phyloP scores from a whole-genome alignment of 2,888 invertebrate species.

The Tolmerus cingulatus region DNA sequence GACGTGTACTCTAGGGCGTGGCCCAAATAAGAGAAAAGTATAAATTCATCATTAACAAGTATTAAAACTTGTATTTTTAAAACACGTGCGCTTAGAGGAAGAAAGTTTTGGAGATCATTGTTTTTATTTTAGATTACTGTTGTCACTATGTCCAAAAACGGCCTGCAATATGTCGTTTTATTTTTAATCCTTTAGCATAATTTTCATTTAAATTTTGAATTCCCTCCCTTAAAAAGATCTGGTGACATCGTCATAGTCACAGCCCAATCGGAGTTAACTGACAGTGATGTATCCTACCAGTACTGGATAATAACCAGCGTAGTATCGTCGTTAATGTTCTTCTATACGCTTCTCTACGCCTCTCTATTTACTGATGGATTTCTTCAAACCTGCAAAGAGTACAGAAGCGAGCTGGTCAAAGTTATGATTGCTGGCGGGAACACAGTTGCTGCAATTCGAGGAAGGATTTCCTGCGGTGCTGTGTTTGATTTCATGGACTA shows the following conservation, averaged over 20 bases:
- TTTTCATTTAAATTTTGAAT: neutral
- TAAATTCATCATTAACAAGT: too few species aligned
- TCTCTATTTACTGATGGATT: slow-evolving; percentile 77
- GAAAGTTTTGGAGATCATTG: too few species aligned
- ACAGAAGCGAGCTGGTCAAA: slow-evolving; percentile 72
- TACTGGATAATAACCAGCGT: slow-evolving; percentile 76
- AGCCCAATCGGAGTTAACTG: slow-evolving; percentile 68
- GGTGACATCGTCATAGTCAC: slow-evolving; percentile 74
- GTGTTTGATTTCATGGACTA: slow-evolving; percentile 87
- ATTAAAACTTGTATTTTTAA: too few species aligned
- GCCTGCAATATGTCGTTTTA: neutral
- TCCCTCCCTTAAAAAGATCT: slow-evolving; percentile 64
- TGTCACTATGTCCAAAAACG: neutral
- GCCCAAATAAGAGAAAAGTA: too few species aligned
- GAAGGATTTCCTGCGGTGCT: slow-evolving; percentile 74
- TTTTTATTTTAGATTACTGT: neutral
- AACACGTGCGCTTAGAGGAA: too few species aligned
- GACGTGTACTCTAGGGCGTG: too few species aligned
- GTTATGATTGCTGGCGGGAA: slow-evolving; percentile 62
- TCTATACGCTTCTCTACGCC: slow-evolving; percentile 75
- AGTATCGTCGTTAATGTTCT: slow-evolving; percentile 69
- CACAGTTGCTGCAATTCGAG: slow-evolving; percentile 61
- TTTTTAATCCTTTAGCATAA: neutral
- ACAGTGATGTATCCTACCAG: slow-evolving; percentile 69
- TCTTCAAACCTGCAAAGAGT: slow-evolving; percentile 78